Base-by-base conservation (phyloP, 1,140 invertebrate species). In the Platorchestia sp. region DNA sequence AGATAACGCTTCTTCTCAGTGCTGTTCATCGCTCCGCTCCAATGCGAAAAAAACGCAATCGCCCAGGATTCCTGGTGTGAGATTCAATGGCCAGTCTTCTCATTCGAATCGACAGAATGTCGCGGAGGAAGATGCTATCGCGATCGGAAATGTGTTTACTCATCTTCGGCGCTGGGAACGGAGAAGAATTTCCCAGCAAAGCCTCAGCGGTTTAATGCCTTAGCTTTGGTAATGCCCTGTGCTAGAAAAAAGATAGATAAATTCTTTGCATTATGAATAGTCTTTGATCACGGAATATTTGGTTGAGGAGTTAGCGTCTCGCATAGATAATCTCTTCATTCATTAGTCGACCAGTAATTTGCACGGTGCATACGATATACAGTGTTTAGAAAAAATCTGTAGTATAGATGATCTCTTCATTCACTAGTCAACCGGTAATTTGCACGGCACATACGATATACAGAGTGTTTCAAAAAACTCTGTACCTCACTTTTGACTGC, bases 41-140 rank as follows among this genome's bases (percentile, higher is more conserved):
- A 22, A 89, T 5, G 27, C n/a, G 27, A 89, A 89, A 86, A 89
- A 89, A 89, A 42, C 87, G 43, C 43, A 89, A 42, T 89, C 87
- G 87, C 87, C n/a, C 6, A 89, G 43, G 87, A 89, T 14, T 89
- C 87, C 43, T 89, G 87, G 87, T 89, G 87, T 10, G 43, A 89
- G 41, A 89, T 89, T 93, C 91, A 93, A 93, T 93, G 45, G 91
- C 91, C 43, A 93, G 45, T 44, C 91, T 44, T 93, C 43, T 93
- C 44, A 93, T 93, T 93, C 44, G 91, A 93, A 93, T 93, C 44
- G 91, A 93, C 91, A 93, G 91, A 40, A 93, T 93, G 41, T 45
- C 91, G 45, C 91, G 5, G 45, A 45, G 91, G 45, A 6, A 44
- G 91, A 93, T 93, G 91, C 91, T 93, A 93, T 93, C 91, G 19